phyloP scores from a whole-genome alignment of 2,113 vertebrate genomes.

The Ageneiosus marmoratus region DNA sequence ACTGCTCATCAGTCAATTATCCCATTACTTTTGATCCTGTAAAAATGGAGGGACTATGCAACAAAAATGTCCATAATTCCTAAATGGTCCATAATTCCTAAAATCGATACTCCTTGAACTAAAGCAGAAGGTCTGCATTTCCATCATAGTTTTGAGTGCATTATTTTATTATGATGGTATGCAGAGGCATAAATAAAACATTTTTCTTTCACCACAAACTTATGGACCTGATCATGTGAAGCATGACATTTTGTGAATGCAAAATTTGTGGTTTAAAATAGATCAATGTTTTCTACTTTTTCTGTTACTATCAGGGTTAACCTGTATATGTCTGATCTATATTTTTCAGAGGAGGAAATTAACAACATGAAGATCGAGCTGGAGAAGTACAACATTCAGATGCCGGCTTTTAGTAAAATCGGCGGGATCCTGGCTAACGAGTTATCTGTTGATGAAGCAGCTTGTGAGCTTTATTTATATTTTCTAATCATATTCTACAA shows the following conservation, averaged over 20 bases:
- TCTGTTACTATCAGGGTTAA: not conserved
- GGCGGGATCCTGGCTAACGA: constrained; percentile 97
- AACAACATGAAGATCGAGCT: constrained; percentile 97
- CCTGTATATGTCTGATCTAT: not conserved
- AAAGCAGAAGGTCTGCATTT: too few relatives aligned
- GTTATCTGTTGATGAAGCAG: constrained; percentile 95
- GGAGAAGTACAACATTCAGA: constrained; percentile 99
- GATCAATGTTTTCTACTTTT: not conserved
- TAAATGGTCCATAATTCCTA: too few relatives aligned
- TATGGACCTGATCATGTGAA: not conserved
- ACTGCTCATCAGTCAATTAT: too few relatives aligned
- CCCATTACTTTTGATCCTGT: too few relatives aligned
- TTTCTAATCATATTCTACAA: not conserved
- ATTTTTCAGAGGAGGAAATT: constrained; percentile 90
- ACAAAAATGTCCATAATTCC: too few relatives aligned
- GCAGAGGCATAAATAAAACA: too few relatives aligned
- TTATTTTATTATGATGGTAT: too few relatives aligned
- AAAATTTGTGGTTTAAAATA: not conserved
- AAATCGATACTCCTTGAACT: too few relatives aligned
- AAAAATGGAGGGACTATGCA: too few relatives aligned
- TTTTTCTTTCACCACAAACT: too few relatives aligned
- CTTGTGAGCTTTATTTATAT: constrained; percentile 75
- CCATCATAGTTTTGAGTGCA: too few relatives aligned
- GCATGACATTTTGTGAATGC: not conserved
- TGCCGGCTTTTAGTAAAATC: constrained; percentile 98